Evolutionary conservation across 1,140 invertebrate species (phyloP), one percentile per base, ranked within the genome.

Genomic region (Ericerus pela): DNA sequence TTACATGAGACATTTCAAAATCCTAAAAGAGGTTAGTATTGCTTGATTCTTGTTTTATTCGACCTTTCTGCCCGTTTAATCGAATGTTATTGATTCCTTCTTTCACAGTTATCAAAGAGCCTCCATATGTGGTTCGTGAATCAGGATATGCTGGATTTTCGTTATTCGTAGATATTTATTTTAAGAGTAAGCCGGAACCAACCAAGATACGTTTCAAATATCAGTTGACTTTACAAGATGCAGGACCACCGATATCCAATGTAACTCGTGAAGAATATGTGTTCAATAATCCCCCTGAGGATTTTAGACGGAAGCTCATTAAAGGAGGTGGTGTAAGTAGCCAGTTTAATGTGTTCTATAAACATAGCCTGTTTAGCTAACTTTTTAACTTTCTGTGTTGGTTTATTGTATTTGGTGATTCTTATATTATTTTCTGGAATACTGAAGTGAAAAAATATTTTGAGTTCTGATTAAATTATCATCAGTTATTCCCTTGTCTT

Each of bases 91-190:
- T 30, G 62, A 62, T 59, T 59, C 54, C 62, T 51, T 60, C 28
- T 62, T 57, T 53, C 63, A 78, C 70, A 88, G 85, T 85, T 61
- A 68, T 88, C 1, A 93, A 90, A 66, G 85, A 91, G 55, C 88
- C 91, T 33, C 92, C 94, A n/a, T 97, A 89, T 73, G 70, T 76
- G 47, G 78, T 96, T 16, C 82, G 84, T 62, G 92, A 96, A 68
- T 87, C 87, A 6, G 94, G 94, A 1, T 96, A 96, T 77, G 93
- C 90, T 55, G 88, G 92, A 16, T 97, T 97, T 67, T 75, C 77
- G 36, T 73, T 96, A 47, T 84, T 84, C 1, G 92, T 97, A 63
- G 87, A 94, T 62, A 82, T 97, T 54, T 84, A 88, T 67, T 81
- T 96, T 61, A 87, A 83, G 60, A 94, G 87, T 67, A 88, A 88